phyloP scores from a whole-genome alignment of 2,113 vertebrate species.

The Vireo altiloquus region DNA sequence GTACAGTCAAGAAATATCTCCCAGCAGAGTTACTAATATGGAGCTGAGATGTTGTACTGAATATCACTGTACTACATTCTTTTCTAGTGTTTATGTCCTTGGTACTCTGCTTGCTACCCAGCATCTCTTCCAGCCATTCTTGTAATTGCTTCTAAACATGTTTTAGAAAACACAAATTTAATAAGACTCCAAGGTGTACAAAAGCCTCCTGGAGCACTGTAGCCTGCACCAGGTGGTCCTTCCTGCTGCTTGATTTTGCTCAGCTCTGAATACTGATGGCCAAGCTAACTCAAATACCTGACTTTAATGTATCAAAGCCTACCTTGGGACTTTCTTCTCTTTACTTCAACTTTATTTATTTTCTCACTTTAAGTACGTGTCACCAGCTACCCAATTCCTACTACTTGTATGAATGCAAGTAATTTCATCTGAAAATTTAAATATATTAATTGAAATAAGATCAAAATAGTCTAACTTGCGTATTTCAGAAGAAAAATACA shows the following conservation, averaged over 20 bases:
- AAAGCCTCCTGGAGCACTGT: not conserved
- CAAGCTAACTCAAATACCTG: not conserved
- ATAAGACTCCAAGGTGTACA: not conserved
- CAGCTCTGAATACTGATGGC: not conserved
- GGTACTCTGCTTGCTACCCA: not conserved
- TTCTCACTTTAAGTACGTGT: not conserved
- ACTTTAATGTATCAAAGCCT: not conserved
- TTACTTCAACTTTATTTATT: not conserved
- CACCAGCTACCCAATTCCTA: not conserved
- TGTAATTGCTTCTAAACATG: not conserved
- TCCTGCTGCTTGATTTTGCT: fast-evolving
- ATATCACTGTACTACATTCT: not conserved
- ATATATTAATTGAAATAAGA: not conserved
- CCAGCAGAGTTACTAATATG: not conserved
- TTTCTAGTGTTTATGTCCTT: not conserved
- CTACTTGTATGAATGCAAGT: not conserved
- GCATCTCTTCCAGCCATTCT: not conserved
- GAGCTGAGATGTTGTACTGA: not conserved
- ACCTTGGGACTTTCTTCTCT: not conserved
- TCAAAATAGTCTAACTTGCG: not conserved
- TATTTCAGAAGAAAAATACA: not conserved
- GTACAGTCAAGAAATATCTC: not conserved
- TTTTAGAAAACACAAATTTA: not conserved
- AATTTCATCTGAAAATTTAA: not conserved
- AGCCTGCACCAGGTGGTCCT: not conserved